Percentiles rank a stretch among this genome's conserved stretches.
phyloP scores from a whole-genome alignment of 2,888 invertebrate species.

The Scrobipalpa costella region DNA sequence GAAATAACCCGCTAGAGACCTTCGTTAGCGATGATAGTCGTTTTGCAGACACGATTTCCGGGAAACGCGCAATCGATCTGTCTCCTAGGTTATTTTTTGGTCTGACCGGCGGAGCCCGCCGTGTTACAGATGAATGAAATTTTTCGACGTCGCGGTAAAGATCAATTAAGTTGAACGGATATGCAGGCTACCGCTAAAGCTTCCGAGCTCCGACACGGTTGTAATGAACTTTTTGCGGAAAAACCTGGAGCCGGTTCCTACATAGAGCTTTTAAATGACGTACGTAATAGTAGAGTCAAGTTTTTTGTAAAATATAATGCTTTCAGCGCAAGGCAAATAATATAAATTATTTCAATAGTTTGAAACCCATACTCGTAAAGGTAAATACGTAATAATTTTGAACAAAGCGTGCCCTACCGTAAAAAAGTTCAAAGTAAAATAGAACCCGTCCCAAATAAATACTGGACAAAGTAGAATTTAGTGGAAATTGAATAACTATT shows the following conservation, averaged over 20 bases:
- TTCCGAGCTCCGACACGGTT: neutral
- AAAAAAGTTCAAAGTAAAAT: too few species aligned
- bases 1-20: constrained; percentile 11
- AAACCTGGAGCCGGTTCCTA: neutral
- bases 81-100: constrained; percentile 11
- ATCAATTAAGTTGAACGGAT: constrained; percentile 17
- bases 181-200: constrained; percentile 9
- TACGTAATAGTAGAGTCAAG: neutral
- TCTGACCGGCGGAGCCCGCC: neutral
- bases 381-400: too few species aligned
- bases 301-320: neutral
- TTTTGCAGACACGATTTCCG: constrained; percentile 5
- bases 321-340: too few species aligned
- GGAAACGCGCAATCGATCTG: constrained; percentile 1
- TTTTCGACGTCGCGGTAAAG: constrained; percentile 16
- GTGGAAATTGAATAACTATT: neutral
- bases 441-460: too few species aligned
- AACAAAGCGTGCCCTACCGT: too few species aligned
- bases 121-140: constrained; percentile 10
- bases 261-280: neutral
- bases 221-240: constrained; percentile 6
- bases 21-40: constrained; percentile 13
- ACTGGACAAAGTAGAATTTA: neutral
- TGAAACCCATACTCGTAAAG: too few species aligned
- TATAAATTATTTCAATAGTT: too few species aligned